Evolutionary conservation across 2,888 invertebrate species (phyloP).

Genomic region (Luperina testacea): DNA sequence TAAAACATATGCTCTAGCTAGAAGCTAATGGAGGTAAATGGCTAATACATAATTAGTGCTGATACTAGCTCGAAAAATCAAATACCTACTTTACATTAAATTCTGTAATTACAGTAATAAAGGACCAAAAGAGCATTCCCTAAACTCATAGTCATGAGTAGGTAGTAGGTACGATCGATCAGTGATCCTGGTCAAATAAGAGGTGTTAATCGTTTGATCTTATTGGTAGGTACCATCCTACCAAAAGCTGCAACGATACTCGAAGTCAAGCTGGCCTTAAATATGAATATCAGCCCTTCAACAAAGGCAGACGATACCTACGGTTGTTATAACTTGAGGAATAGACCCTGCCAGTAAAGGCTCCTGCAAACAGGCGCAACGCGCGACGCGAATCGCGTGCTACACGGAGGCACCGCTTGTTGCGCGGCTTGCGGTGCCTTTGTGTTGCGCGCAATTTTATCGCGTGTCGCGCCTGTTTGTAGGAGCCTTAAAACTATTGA

Average conservation of each 20-base stretch:
- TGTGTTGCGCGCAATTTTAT: too few species aligned
- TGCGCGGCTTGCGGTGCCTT: too few species aligned
- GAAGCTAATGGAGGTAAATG: constrained; percentile 25
- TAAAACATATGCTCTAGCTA: constrained; percentile 14
- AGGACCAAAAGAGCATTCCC: neutral
- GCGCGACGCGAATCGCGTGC: too few species aligned
- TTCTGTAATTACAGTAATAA: neutral
- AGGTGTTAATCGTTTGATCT: neutral
- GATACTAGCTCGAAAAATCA: neutral
- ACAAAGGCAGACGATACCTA: neutral
- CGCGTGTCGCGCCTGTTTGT: too few species aligned
- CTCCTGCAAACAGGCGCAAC: too few species aligned
- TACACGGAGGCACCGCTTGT: too few species aligned
- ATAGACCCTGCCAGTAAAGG: neutral
- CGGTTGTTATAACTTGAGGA: neutral
- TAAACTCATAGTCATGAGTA: neutral
- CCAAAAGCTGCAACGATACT: neutral
- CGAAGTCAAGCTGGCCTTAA: neutral
- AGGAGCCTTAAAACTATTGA: too few species aligned
- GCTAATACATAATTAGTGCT: neutral
- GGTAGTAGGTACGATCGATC: neutral
- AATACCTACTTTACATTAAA: neutral
- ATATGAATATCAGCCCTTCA: neutral
- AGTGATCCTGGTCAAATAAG: neutral
- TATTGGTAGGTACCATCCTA: neutral